Evolutionary conservation across 1,140 invertebrate species (phyloP), one percentile per base, ranked within the genome.

Genomic region (Saccostrea glomerata): DNA sequence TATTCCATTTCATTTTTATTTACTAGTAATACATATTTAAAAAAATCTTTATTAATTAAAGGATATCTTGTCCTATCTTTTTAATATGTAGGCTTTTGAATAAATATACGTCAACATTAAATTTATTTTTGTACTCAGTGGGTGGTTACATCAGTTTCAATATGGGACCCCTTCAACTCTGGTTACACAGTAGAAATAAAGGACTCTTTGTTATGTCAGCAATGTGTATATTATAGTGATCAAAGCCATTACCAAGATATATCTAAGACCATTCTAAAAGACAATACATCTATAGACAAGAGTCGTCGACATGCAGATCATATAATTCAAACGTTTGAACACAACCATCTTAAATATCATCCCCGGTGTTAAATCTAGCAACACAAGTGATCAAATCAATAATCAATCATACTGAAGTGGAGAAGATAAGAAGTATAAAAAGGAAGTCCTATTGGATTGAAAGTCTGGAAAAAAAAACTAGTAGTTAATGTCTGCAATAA

Each of bases 311-410:
- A 12, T 23, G 25, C 9, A 73, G 66, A 73, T 30, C 66, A 73
- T 47, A 9, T 73, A 73, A 73, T 73, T 73, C 66, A 73, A 73
- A 23, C 12, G 66, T 73, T 30, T 73, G 66, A 73, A 73, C n/a
- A 73, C 66, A 73, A 73, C 23, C 66, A 73, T 25, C 66, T 73
- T 30, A 23, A 73, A 73, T 36, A 73, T 73, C 66, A 73, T 73
- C 66, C 25, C 66, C 66, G 25, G 25, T 11, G 23, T 23, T 73
- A 23, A 13, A 23, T 73, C 13, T 73, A 25, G 25, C 25, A 13
- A 73, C 13, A 73, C 66, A 73, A 73, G 23, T 23, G 66, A 73
- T 30, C 20, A 60, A 60, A 60, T 60, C 58, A 60, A 60, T 60
- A 60, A 60, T 60, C 58, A 60, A 60, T 60, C 58, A 15, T 60